phyloP scores from a whole-genome alignment of 2,797 vertebrate genomes.

The Zenarchopterus dispar region DNA sequence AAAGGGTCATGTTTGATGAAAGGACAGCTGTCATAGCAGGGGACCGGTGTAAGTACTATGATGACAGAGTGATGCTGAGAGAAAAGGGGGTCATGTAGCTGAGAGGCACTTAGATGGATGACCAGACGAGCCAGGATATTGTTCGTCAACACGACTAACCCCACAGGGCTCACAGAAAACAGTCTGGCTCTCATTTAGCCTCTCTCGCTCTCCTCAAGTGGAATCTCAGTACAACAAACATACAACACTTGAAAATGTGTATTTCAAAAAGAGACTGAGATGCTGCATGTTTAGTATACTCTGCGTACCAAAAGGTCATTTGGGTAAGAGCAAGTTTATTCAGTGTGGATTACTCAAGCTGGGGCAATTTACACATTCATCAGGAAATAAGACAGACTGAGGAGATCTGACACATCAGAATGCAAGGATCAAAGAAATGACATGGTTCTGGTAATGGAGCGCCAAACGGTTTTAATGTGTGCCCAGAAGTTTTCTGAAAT shows the following conservation, averaged over 20 bases:
- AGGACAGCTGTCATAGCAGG: slow-evolving; percentile 73
- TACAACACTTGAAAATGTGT: slow-evolving; percentile 33
- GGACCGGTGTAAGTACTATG: slow-evolving; percentile 63
- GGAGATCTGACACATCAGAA: slow-evolving; percentile 1
- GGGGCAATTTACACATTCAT: not conserved
- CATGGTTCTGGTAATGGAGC: slow-evolving; percentile 13
- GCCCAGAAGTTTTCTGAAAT: not conserved
- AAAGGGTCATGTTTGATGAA: slow-evolving; percentile 68
- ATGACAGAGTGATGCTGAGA: slow-evolving; percentile 71
- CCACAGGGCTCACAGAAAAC: slow-evolving; percentile 63
- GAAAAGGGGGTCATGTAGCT: slow-evolving; percentile 67
- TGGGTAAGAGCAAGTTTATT: slow-evolving; percentile 3
- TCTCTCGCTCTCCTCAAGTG: slow-evolving; percentile 33
- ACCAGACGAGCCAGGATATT: slow-evolving; percentile 65
- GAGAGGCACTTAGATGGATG: slow-evolving; percentile 67
- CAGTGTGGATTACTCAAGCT: slow-evolving; percentile 8
- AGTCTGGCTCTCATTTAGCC: slow-evolving; percentile 63
- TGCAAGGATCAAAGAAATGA: not conserved
- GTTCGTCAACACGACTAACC: slow-evolving; percentile 72
- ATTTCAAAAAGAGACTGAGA: slow-evolving; percentile 23
- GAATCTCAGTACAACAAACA: slow-evolving; percentile 52
- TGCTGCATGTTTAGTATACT: slow-evolving; percentile 4
- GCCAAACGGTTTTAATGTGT: slow-evolving; percentile 8
- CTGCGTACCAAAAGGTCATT: not conserved
- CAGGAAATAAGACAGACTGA: slow-evolving; percentile 2